Evolutionary conservation across 2,113 vertebrate species (phyloP).

Genomic region (Callithrix jacchus): DNA sequence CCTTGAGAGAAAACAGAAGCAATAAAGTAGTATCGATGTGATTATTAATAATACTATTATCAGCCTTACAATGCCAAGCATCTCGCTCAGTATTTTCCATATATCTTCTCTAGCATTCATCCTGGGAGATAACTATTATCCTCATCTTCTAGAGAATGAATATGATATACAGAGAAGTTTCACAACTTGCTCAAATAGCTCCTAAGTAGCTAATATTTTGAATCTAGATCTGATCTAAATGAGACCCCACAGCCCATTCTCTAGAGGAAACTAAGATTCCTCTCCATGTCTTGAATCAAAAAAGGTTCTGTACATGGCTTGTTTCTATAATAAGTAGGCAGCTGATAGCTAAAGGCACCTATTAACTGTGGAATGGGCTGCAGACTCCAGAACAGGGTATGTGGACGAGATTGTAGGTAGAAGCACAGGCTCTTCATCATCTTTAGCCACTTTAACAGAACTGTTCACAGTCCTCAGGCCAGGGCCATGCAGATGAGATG

Average conservation of each 20-base stretch:
- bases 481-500: too few species aligned
- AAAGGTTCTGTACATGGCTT: neutral
- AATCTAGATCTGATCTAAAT: neutral
- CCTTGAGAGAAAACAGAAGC: neutral
- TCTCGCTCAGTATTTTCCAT: neutral
- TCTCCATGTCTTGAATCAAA: neutral
- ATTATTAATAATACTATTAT: neutral
- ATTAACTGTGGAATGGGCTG: neutral
- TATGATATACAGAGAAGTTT: neutral
- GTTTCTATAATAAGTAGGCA: neutral
- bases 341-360: neutral
- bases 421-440: rapidly evolving
- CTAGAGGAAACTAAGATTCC: neutral
- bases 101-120: neutral
- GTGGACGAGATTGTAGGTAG: too few species aligned
- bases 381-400: neutral
- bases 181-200: neutral
- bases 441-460: neutral
- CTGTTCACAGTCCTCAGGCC: neutral
- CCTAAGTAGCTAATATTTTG: neutral
- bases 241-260: neutral
- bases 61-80: neutral
- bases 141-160: neutral
- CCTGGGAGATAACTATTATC: neutral
- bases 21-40: neutral